Conservation (phyloP, 1,140 invertebrate species). For the Gryon sp. region DNA sequence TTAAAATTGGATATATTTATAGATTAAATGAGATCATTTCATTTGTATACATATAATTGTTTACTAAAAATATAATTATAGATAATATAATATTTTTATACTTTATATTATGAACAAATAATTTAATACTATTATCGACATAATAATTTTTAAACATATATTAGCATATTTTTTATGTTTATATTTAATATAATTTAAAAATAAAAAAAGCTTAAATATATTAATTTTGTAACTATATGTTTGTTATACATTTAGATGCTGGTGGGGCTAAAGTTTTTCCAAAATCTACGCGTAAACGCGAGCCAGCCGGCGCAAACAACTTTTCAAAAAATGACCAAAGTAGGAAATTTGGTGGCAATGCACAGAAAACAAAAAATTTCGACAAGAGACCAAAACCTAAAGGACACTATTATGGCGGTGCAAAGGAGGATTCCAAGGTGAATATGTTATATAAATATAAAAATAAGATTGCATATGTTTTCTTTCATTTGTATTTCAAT, state of each 20-base stretch:
- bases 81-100: too few species aligned
- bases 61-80: too few species aligned
- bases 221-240: too few species aligned
- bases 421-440: slow-evolving; percentile 87
- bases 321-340: slow-evolving; percentile 82
- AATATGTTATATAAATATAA: slow-evolving; percentile 5
- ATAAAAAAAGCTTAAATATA: too few species aligned
- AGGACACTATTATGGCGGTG: slow-evolving; percentile 83
- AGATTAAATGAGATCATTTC: too few species aligned
- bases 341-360: slow-evolving; percentile 78
- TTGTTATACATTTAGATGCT: slow-evolving; percentile 79
- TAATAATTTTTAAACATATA: too few species aligned
- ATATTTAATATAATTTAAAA: too few species aligned
- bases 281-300: slow-evolving; percentile 83
- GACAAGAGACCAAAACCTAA: slow-evolving; percentile 89
- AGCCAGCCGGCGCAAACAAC: slow-evolving; percentile 79
- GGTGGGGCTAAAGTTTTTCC: slow-evolving; percentile 82
- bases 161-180: too few species aligned
- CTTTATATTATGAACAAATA: too few species aligned
- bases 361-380: slow-evolving; percentile 83
- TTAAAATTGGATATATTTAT: too few species aligned
- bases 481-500: background rate
- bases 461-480: background rate
- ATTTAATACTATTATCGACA: too few species aligned
- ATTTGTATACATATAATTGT: too few species aligned